Conservation (phyloP, 2,888 invertebrate genomes). For the Diaprepes abbreviatus region DNA sequence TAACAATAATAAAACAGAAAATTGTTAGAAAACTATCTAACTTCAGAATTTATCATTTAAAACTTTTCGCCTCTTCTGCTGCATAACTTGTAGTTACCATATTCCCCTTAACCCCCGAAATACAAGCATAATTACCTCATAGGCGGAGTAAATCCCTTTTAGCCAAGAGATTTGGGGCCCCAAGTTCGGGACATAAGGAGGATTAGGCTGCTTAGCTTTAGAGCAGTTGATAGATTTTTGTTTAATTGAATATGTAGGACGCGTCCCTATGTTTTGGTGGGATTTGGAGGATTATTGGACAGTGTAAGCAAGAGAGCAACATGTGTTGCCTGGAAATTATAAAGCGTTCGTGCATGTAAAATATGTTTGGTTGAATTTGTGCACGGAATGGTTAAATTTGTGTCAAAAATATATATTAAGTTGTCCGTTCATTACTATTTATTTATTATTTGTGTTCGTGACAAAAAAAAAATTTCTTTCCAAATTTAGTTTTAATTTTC, state of each 20-base stretch:
- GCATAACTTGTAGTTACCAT: not conserved
- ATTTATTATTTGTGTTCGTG: too few species aligned
- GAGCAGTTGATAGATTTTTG: conserved; percentile 75
- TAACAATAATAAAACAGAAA: too few species aligned
- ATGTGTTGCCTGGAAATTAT: conserved; percentile 37
- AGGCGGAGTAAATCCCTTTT: conserved; percentile 46
- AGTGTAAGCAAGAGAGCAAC: conserved; percentile 44
- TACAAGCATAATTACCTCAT: conserved; percentile 47
- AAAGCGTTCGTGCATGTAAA: not conserved
- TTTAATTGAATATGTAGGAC: conserved; percentile 79
- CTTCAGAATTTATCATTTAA: too few species aligned
- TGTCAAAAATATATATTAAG: too few species aligned
- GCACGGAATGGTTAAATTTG: not conserved
- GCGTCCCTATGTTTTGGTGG: conserved; percentile 48
- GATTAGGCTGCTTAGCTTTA: conserved; percentile 68
- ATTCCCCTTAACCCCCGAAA: conserved; percentile 22
- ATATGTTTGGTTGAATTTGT: not conserved
- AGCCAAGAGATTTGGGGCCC: conserved; percentile 38
- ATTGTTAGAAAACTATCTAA: too few species aligned
- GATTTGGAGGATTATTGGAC: conserved; percentile 47
- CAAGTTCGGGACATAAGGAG: conserved; percentile 49
- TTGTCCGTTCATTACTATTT: too few species aligned
- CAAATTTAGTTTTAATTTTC: too few species aligned
- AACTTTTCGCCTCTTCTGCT: not conserved
- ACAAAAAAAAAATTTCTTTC: too few species aligned